Percentiles rank a stretch among this genome's conserved stretches.
Conservation (phyloP, 2,888 invertebrate genomes). For the Sphecodes monilicornis region DNA sequence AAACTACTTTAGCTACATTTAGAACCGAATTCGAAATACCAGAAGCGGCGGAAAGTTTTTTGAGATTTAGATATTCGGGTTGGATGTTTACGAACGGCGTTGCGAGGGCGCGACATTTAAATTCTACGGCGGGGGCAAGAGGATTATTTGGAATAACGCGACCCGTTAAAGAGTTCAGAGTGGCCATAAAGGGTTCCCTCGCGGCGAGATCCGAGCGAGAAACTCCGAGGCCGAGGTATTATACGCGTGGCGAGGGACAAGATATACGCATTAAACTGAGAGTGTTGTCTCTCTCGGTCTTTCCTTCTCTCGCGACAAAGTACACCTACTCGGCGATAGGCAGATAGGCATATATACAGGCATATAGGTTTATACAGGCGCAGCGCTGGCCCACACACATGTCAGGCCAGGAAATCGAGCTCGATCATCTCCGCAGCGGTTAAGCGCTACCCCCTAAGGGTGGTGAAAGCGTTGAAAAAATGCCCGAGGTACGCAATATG, state of each 20-base stretch:
- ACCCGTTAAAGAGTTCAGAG: not conserved
- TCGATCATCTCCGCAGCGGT: conserved; percentile 45
- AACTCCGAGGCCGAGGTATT: conserved; percentile 1
- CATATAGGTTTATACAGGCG: conserved; percentile 40
- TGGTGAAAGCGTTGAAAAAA: conserved; percentile 31
- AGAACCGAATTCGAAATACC: not conserved
- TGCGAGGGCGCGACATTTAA: not conserved
- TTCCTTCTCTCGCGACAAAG: conserved; percentile 28
- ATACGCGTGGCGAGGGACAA: conserved; percentile 38
- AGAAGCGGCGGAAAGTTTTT: not conserved
- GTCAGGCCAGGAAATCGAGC: conserved; percentile 54
- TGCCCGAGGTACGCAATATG: conserved; percentile 59
- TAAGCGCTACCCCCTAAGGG: conserved; percentile 37
- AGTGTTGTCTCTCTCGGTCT: conserved; percentile 17
- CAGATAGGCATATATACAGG: conserved; percentile 39
- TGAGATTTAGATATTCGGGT: not conserved
- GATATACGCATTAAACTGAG: conserved; percentile 53
- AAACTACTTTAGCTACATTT: not conserved
- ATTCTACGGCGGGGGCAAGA: not conserved
- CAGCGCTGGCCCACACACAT: conserved; percentile 44
- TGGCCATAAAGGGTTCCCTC: conserved; percentile 20
- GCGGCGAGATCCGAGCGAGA: not conserved
- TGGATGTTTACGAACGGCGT: not conserved
- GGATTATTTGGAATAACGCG: not conserved
- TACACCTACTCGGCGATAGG: conserved; percentile 42